Conservation (phyloP, 2,113 vertebrate species). For the Dipodomys ordii region DNA sequence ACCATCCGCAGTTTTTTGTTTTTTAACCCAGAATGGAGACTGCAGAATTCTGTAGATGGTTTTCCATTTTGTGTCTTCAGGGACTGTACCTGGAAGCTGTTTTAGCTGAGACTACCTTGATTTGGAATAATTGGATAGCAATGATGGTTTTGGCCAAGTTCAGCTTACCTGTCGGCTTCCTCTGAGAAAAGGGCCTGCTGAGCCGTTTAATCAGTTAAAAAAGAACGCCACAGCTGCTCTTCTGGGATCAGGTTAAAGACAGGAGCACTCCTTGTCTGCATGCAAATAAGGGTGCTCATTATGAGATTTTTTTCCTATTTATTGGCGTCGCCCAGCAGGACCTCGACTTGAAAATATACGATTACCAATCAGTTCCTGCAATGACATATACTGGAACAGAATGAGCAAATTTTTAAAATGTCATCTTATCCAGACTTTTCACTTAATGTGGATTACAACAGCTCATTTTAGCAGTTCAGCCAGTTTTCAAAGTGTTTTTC, state of each 20-base stretch:
- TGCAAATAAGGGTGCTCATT: constrained; percentile 63
- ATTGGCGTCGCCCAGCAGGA: constrained; percentile 26
- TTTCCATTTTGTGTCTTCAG: neutral
- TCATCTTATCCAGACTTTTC: neutral
- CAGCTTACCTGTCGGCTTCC: constrained; percentile 5
- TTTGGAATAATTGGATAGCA: neutral
- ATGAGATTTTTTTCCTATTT: neutral
- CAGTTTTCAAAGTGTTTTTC: neutral
- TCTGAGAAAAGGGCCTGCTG: neutral
- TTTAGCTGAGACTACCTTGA: neutral
- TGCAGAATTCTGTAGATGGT: rapidly evolving
- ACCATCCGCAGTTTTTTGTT: too few relatives aligned
- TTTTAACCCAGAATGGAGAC: too few relatives aligned
- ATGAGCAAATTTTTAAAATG: constrained; percentile 14
- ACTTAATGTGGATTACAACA: neutral
- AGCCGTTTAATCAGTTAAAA: constrained; percentile 36
- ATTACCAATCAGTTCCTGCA: constrained; percentile 44
- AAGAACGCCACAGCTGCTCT: neutral
- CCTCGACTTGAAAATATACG: neutral
- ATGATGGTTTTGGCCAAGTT: neutral
- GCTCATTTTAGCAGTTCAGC: rapidly evolving
- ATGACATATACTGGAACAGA: constrained; percentile 11
- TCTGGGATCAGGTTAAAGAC: neutral
- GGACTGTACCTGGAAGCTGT: neutral
- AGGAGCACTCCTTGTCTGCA: constrained; percentile 17